Evolutionary conservation across 1,140 invertebrate genomes (phyloP).

Genomic region (Phortica variegata): DNA sequence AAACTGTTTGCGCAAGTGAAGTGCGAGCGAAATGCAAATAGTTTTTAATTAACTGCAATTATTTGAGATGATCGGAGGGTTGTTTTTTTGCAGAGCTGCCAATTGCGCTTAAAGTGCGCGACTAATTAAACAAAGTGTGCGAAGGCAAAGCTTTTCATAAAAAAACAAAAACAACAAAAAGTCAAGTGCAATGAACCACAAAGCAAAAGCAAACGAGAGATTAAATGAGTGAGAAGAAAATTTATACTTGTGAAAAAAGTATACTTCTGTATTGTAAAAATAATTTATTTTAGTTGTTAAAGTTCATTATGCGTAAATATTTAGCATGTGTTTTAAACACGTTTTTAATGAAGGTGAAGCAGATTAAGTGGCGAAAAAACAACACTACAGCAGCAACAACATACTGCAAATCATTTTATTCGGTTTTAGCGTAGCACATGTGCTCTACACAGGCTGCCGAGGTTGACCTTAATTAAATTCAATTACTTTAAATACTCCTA

Average conservation of each 20-base stretch:
- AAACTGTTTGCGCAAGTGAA: constrained; percentile 27
- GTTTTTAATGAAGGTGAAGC: too few relatives aligned
- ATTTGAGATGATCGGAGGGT: constrained; percentile 22
- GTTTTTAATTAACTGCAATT: constrained; percentile 44
- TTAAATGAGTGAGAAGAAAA: constrained; percentile 5
- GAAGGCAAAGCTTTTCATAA: background rate
- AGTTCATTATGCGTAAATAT: background rate
- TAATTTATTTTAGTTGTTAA: too few relatives aligned
- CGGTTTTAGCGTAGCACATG: too few relatives aligned
- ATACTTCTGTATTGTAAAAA: too few relatives aligned
- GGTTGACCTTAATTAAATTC: too few relatives aligned
- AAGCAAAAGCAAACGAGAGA: constrained; percentile 6
- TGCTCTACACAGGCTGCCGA: too few relatives aligned
- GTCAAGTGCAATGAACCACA: constrained; percentile 8
- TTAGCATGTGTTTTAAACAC: background rate
- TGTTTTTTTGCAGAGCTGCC: too few relatives aligned
- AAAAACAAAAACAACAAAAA: constrained; percentile 9
- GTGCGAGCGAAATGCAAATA: constrained; percentile 27
- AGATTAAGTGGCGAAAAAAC: too few relatives aligned
- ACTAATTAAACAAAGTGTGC: background rate
- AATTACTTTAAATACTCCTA: too few relatives aligned
- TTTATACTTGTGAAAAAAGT: constrained; percentile 3
- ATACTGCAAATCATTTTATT: too few relatives aligned
- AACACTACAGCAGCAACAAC: too few relatives aligned
- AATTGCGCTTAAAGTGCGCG: background rate